Conservation (phyloP, 2,888 invertebrate species). For the Brachypalpus laphriformis region DNA sequence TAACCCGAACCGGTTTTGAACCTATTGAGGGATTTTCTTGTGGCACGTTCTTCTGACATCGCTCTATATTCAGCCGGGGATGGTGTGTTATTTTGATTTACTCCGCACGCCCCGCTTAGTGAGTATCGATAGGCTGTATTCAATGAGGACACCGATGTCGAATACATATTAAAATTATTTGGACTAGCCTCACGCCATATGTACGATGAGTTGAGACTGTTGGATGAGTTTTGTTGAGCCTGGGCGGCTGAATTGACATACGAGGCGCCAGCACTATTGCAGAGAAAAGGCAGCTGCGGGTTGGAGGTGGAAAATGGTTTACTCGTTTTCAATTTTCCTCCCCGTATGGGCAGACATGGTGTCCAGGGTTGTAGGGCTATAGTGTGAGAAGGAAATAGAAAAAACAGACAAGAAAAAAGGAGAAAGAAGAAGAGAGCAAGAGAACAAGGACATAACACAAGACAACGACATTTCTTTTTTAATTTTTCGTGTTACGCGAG, state of each 20-base stretch:
- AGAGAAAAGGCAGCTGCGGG: slow-evolving; percentile 82
- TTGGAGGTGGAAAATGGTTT: slow-evolving; percentile 83
- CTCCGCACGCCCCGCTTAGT: slow-evolving; percentile 75
- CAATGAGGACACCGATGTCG: slow-evolving; percentile 81
- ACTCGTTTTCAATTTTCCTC: slow-evolving; percentile 83
- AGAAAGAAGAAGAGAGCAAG: slow-evolving; percentile 79
- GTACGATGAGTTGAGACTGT: slow-evolving; percentile 82
- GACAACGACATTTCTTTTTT: slow-evolving; percentile 70
- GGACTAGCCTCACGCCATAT: slow-evolving; percentile 83
- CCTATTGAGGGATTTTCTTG: slow-evolving; percentile 80
- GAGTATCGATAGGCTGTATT: slow-evolving; percentile 81
- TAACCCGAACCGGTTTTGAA: slow-evolving; percentile 82
- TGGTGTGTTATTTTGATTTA: slow-evolving; percentile 75
- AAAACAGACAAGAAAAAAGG: slow-evolving; percentile 76
- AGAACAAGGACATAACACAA: slow-evolving; percentile 79
- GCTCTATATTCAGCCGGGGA: slow-evolving; percentile 80
- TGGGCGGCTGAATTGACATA: slow-evolving; percentile 74
- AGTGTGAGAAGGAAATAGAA: slow-evolving; percentile 74
- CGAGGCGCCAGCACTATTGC: slow-evolving; percentile 76
- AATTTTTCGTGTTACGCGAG: slow-evolving; percentile 59
- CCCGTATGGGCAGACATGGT: slow-evolving; percentile 83
- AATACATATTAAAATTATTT: slow-evolving; percentile 83
- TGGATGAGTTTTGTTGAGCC: slow-evolving; percentile 80
- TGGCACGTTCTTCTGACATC: slow-evolving; percentile 81
- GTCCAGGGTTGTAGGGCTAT: slow-evolving; percentile 83